Evolutionary conservation across 2,888 invertebrate species (phyloP).

Genomic region (Nymphalis polychloros): DNA sequence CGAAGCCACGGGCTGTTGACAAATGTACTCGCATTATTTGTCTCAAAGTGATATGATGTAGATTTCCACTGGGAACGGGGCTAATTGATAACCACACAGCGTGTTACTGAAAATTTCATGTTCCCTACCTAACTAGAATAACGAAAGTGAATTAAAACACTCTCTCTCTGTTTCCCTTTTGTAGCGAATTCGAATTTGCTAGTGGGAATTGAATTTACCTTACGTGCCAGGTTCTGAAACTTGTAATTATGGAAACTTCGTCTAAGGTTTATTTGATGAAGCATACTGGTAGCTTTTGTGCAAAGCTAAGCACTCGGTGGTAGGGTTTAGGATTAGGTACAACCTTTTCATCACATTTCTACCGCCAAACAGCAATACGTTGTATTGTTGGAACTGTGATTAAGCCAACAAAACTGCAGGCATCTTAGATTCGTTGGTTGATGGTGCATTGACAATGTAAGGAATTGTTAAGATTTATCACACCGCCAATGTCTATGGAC

Average conservation of each 20-base stretch:
- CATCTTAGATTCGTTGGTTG: too few species aligned
- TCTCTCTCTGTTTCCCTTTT: slow-evolving; percentile 12
- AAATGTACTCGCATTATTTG: not conserved
- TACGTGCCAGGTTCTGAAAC: slow-evolving; percentile 18
- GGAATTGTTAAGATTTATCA: too few species aligned
- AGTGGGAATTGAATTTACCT: slow-evolving; percentile 25
- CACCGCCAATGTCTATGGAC: too few species aligned
- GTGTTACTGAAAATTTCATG: slow-evolving; percentile 26
- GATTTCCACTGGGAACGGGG: slow-evolving; percentile 15
- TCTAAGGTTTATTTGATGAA: not conserved
- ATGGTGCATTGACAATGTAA: too few species aligned
- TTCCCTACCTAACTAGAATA: not conserved
- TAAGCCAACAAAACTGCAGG: too few species aligned
- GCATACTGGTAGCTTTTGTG: not conserved
- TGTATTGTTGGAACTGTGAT: too few species aligned
- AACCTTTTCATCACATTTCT: not conserved
- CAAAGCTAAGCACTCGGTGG: not conserved
- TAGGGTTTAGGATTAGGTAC: too few species aligned
- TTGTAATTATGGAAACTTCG: slow-evolving; percentile 14
- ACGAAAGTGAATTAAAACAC: slow-evolving; percentile 27
- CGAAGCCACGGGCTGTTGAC: too few species aligned
- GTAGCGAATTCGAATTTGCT: slow-evolving; percentile 11
- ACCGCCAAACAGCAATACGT: too few species aligned
- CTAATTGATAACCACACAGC: slow-evolving; percentile 24
- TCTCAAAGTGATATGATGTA: slow-evolving; percentile 7